phyloP scores from a whole-genome alignment of 2,113 vertebrate genomes.

The Oreochromis niloticus region DNA sequence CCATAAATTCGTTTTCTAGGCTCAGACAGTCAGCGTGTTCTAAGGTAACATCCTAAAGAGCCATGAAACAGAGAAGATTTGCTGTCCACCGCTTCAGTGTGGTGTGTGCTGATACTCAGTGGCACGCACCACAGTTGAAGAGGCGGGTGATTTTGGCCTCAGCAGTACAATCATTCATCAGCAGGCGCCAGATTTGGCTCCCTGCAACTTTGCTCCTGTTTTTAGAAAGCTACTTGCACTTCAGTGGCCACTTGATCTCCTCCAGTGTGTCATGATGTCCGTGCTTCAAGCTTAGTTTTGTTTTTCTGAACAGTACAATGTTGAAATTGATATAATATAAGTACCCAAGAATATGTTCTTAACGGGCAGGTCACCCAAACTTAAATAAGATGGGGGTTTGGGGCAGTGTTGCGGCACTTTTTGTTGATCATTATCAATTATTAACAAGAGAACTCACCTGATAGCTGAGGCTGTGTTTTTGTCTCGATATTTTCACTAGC shows the following conservation, averaged over 20 bases:
- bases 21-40: background rate
- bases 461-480: conserved; percentile 36
- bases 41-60: background rate
- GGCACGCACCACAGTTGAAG: background rate
- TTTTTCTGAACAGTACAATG: background rate
- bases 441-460: conserved; percentile 5
- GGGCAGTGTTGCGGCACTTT: background rate
- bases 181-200: background rate
- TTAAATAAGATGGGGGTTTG: background rate
- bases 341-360: background rate
- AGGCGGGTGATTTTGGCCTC: background rate
- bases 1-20: background rate
- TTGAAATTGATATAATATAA: background rate
- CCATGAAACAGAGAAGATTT: background rate
- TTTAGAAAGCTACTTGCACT: background rate
- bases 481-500: conserved; percentile 15
- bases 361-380: rapidly evolving
- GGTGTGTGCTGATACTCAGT: background rate
- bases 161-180: background rate
- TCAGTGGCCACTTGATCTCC: background rate
- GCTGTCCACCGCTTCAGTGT: rapidly evolving
- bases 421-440: background rate
- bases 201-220: background rate
- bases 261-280: background rate
- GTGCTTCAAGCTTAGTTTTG: background rate